Conservation (phyloP, 1,140 invertebrate genomes). For the Schlechtendalia chinensis region DNA sequence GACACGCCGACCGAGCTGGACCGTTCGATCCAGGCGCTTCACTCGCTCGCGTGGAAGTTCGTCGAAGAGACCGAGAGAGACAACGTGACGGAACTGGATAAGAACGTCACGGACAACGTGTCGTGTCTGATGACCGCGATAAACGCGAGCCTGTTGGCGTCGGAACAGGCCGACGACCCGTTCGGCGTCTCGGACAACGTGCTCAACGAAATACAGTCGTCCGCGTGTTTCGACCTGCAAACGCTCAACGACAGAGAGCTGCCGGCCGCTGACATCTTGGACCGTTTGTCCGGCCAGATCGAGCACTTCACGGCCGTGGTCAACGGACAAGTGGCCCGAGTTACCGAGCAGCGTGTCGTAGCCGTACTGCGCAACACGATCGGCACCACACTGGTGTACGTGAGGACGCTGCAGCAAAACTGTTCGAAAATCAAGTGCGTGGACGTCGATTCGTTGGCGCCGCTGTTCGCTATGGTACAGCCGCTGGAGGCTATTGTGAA, state of each 20-base stretch:
- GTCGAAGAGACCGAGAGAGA: neutral
- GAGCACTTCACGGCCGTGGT: neutral
- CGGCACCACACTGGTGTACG: constrained; percentile 2
- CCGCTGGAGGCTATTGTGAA: constrained; percentile 29
- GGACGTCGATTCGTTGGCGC: neutral
- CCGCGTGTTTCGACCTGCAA: constrained; percentile 2
- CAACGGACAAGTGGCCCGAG: neutral
- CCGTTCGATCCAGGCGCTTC: constrained; percentile 10
- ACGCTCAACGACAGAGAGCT: neutral
- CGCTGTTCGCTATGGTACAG: constrained; percentile 29
- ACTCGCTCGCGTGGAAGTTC: constrained; percentile 20
- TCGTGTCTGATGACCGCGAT: constrained; percentile 39
- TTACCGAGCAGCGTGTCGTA: constrained; percentile 31
- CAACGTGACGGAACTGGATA: neutral
- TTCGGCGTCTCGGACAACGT: constrained; percentile 28
- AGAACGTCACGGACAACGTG: neutral
- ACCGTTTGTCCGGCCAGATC: neutral
- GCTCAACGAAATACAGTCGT: constrained; percentile 37
- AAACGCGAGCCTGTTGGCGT: constrained; percentile 12
- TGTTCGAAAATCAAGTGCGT: constrained; percentile 18
- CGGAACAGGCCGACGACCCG: constrained; percentile 39
- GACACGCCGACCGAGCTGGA: neutral
- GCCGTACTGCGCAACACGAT: constrained; percentile 17
- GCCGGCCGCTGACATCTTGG: neutral
- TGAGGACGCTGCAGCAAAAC: constrained; percentile 16